Percentiles rank a stretch among this genome's conserved stretches.
phyloP scores from a whole-genome alignment of 2,113 vertebrate species.

The Paedocypris sp. region DNA sequence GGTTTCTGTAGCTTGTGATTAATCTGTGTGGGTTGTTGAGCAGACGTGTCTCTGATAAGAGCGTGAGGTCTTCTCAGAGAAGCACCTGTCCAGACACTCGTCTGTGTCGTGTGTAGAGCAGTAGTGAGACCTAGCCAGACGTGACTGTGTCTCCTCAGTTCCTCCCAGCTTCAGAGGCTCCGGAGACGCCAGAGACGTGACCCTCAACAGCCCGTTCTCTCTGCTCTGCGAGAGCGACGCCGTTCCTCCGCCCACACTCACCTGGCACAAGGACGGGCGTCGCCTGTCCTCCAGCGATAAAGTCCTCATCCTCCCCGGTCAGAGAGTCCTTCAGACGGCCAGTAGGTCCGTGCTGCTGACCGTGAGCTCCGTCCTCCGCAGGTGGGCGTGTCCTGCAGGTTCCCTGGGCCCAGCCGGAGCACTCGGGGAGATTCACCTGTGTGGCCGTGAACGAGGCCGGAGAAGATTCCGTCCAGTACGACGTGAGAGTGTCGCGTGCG shows the following conservation, averaged over 20 bases:
- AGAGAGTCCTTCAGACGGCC: conserved; percentile 6
- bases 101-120: no score
- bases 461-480: conserved; percentile 85
- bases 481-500: conserved; percentile 75
- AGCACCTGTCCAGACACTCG: no score
- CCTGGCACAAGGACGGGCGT: conserved; percentile 83
- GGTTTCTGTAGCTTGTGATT: no score
- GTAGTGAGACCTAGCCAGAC: no score
- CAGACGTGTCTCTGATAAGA: no score
- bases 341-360: no score
- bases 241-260: conserved; percentile 83
- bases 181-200: conserved; percentile 74
- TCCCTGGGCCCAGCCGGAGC: conserved; percentile 65
- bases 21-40: no score
- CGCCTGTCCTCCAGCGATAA: conserved; percentile 72
- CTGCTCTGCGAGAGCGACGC: conserved; percentile 88
- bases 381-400: conserved; percentile 86
- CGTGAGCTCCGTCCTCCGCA: conserved; percentile 45
- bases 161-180: conserved; percentile 79
- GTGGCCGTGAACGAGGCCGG: conserved; percentile 90
- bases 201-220: conserved; percentile 82
- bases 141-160: conserved; percentile 58
- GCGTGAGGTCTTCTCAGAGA: no score
- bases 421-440: conserved; percentile 79
- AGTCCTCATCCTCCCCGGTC: conserved; percentile 83